phyloP scores from a whole-genome alignment of 2,888 invertebrate species.

The Macrosiphum euphorbiae region DNA sequence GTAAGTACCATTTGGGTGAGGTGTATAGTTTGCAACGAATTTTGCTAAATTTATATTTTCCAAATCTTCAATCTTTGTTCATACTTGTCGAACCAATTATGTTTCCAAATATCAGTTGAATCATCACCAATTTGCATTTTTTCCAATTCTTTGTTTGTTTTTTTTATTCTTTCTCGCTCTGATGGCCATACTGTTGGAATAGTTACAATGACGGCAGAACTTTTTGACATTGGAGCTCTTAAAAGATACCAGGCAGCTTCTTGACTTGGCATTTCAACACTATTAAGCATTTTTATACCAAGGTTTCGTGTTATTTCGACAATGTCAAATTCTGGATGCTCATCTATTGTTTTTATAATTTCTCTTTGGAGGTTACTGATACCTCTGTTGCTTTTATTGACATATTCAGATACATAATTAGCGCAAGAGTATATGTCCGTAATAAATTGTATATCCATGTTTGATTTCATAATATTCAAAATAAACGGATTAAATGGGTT shows the following conservation, averaged over 20 bases:
- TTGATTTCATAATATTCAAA: slow-evolving; percentile 66
- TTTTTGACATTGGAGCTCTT: slow-evolving; percentile 70
- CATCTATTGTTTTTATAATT: slow-evolving; percentile 66
- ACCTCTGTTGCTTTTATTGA: slow-evolving; percentile 65
- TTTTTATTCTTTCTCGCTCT: slow-evolving; percentile 66
- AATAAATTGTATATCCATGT: slow-evolving; percentile 68
- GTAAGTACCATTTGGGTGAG: too few species aligned
- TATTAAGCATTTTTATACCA: slow-evolving; percentile 66
- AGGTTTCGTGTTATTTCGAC: slow-evolving; percentile 67
- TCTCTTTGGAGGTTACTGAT: slow-evolving; percentile 56
- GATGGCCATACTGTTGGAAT: slow-evolving; percentile 67
- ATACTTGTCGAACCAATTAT: background rate
- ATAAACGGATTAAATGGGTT: slow-evolving; percentile 48
- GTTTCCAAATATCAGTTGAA: too few species aligned
- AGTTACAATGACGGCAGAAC: slow-evolving; percentile 67
- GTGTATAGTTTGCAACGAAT: too few species aligned
- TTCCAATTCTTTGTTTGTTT: slow-evolving; percentile 68
- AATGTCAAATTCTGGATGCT: slow-evolving; percentile 70
- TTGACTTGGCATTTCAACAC: slow-evolving; percentile 70
- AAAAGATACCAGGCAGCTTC: slow-evolving; percentile 72
- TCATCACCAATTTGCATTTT: slow-evolving; percentile 66
- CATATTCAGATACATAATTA: slow-evolving; percentile 70
- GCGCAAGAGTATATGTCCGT: slow-evolving; percentile 70
- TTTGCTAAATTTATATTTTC: too few species aligned
- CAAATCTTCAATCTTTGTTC: slow-evolving; percentile 6